Evolutionary conservation across 2,797 vertebrate genomes (phyloP), one percentile per base, ranked within the genome.

Genomic region (Labroides dimidiatus): DNA sequence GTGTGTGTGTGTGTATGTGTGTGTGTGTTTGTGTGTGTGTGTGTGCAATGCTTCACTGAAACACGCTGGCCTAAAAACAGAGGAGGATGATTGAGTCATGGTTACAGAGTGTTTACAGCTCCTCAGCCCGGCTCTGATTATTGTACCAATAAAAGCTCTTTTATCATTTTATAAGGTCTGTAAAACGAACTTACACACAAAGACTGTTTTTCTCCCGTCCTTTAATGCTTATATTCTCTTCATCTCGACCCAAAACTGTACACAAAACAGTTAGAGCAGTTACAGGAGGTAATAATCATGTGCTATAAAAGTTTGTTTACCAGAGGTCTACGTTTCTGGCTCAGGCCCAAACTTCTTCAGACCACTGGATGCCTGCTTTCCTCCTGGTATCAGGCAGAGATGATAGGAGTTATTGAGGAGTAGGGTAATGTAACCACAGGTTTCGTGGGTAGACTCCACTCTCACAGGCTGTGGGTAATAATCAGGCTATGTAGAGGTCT

Each of bases 1-100:
- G 54, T 8, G 61, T 62, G 63, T 58, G 54, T 58, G 41, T 57
- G 39, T 56, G 54, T 8, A 55, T 62, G 63, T 58, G 54, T 58
- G 41, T 57, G 39, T 56, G 54, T 8, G 61, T n/a, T n/a, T n/a
- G n/a, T n/a, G n/a, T 66, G 50, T 16, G 20, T 53, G 69, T 49
- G 51, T 61, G 61, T 48, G 23, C 21, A 43, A 48, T 75, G 75
- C 68, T 55, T 78, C 71, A 76, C 44, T 69, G 47, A 54, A 75
- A 48, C 57, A 47, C 41, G 30, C 75, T 60, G 57, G 65, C 59
- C 48, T 14, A 17, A 49, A 67, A 72, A 75, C 27, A 66, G 56
- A 82, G 60, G 66, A 72, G 44, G 39, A 74, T 73, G 69, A 67
- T 65, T 85, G 82, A 84, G 78, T 85, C 80, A 81, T 50, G 41